phyloP scores from a whole-genome alignment of 2,888 invertebrate genomes.

The Hirtodrosophila duncani region DNA sequence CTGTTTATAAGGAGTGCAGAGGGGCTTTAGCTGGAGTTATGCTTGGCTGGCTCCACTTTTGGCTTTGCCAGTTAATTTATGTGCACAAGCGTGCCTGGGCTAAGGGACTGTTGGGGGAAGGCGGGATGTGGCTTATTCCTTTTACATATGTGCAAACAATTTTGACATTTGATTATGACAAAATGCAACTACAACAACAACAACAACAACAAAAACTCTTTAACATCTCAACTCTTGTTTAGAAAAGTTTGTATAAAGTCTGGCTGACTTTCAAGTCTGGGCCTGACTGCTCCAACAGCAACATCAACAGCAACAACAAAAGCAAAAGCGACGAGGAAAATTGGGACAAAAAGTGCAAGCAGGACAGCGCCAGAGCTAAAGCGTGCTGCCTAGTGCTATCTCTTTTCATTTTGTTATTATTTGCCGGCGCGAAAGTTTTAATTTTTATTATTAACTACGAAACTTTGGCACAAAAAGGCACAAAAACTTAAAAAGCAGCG shows the following conservation, averaged over 20 bases:
- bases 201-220: too few relatives aligned
- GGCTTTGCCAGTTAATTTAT: constrained; percentile 61
- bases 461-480: constrained; percentile 61
- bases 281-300: too few relatives aligned
- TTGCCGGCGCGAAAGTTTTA: constrained; percentile 74
- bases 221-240: too few relatives aligned
- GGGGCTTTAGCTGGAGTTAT: constrained; percentile 23
- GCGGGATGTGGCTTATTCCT: constrained; percentile 26
- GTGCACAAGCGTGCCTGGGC: constrained; percentile 48
- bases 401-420: constrained; percentile 68
- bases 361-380: neutral
- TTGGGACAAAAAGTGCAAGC: neutral
- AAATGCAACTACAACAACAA: too few relatives aligned
- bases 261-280: too few relatives aligned
- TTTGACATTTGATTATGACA: constrained; percentile 47
- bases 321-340: neutral
- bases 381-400: constrained; percentile 29
- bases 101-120: neutral
- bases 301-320: too few relatives aligned
- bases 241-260: too few relatives aligned
- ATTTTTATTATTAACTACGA: constrained; percentile 74
- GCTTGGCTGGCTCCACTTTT: constrained; percentile 61
- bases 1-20: neutral
- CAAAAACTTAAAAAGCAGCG: constrained; percentile 63
- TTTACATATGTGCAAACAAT: constrained; percentile 42